A percentile compares a stretch with the other conserved stretches of the same genome.
Evolutionary conservation across 1,140 invertebrate genomes (phyloP).

Genomic region (Mylabris phalerata): DNA sequence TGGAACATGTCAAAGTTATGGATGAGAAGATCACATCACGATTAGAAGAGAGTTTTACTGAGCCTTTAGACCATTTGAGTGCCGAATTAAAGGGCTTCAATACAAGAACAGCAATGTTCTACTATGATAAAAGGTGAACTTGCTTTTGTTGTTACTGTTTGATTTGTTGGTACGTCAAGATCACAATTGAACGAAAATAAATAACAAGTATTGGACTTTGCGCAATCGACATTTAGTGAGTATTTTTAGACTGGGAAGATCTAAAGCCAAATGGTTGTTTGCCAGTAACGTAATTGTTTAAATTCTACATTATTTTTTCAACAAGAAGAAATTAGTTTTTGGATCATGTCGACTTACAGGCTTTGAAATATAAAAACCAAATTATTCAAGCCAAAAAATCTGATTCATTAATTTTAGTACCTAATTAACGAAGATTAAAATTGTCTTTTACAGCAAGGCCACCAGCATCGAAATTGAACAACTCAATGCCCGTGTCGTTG

Average conservation of each 20-base stretch:
- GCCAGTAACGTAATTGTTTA: no score
- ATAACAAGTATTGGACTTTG: no score
- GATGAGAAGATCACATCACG: conserved; percentile 40
- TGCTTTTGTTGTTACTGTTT: no score
- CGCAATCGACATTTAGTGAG: no score
- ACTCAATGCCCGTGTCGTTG: conserved; percentile 86
- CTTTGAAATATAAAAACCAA: not conserved
- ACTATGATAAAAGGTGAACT: conserved; percentile 57
- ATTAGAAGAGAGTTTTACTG: conserved; percentile 47
- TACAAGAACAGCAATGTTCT: conserved; percentile 51
- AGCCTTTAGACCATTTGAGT: conserved; percentile 51
- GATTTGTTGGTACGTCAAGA: no score
- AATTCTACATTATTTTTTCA: no score
- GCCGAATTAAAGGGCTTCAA: conserved; percentile 56
- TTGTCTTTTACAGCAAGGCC: conserved; percentile 69
- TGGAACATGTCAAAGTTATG: conserved; percentile 44
- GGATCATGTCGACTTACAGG: not conserved
- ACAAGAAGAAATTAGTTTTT: not conserved
- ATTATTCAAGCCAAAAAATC: no score
- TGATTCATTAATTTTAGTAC: not conserved
- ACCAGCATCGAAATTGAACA: conserved; percentile 97
- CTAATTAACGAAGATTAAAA: not conserved
- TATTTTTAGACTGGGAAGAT: no score
- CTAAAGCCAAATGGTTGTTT: no score
- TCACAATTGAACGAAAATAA: no score